These are phyloP conservation scores for Aphelinus certus DNA, from an alignment of 1,140 invertebrate species.

Conservation along the genomic window DNA sequence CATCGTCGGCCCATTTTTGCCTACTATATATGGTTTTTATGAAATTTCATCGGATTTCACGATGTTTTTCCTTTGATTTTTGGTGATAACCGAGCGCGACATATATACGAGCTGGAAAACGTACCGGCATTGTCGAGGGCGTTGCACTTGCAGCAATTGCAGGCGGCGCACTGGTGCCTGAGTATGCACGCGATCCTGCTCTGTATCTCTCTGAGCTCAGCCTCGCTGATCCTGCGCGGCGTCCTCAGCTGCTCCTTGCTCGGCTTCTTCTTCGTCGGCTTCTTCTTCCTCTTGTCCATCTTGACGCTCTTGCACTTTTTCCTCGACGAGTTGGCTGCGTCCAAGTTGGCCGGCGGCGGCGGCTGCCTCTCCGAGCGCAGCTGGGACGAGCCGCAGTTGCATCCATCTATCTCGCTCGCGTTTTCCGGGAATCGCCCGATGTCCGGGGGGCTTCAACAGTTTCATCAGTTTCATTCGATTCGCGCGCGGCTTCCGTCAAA, in stretches of 20 bases:
- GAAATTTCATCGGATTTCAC: no score
- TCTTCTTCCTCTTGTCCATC: background rate
- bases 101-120: no score
- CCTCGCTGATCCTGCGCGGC: background rate
- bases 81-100: background rate
- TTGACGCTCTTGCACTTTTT: background rate
- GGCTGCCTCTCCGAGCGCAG: background rate
- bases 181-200: conserved; percentile 5
- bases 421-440: background rate
- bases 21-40: no score
- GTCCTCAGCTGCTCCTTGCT: background rate
- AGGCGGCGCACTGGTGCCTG: background rate
- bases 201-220: background rate
- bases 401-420: background rate
- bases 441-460: background rate
- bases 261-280: background rate
- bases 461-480: no score
- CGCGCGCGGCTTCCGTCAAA: no score
- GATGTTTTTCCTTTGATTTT: no score
- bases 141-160: conserved; percentile 15
- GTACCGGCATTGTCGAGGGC: background rate
- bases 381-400: conserved; percentile 25
- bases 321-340: background rate
- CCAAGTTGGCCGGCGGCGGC: background rate
- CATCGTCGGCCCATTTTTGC: no score